phyloP scores from a whole-genome alignment of 1,140 invertebrate species.

The Triops cancriformis region DNA sequence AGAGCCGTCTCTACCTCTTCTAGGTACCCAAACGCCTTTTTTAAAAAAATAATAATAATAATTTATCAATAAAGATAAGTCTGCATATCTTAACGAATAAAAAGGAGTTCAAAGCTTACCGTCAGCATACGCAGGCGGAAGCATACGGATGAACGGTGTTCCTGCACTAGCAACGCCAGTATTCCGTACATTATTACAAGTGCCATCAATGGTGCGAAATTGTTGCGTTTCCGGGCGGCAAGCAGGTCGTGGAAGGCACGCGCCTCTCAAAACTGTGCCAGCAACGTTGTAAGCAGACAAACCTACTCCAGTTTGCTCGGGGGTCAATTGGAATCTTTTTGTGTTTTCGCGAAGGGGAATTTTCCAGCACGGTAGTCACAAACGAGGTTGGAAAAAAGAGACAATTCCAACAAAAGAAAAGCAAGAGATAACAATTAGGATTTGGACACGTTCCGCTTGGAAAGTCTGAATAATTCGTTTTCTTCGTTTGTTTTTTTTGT shows the following conservation, averaged over 20 bases:
- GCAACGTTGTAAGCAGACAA: slow-evolving; percentile 31
- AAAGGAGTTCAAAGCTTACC: slow-evolving; percentile 38
- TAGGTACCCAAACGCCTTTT: slow-evolving; percentile 16
- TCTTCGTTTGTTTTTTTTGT: not conserved
- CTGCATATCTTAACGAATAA: not conserved
- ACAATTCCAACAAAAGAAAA: not conserved
- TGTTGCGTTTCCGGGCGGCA: slow-evolving; percentile 20
- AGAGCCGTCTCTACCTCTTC: not conserved
- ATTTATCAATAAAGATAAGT: not conserved
- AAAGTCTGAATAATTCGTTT: not conserved
- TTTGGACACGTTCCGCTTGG: not conserved
- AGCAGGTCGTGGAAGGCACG: slow-evolving; percentile 26
- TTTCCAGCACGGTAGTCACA: not conserved
- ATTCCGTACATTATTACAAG: slow-evolving; percentile 52
- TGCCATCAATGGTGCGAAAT: slow-evolving; percentile 47
- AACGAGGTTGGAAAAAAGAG: not conserved
- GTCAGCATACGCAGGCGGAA: slow-evolving; percentile 52
- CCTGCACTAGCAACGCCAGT: slow-evolving; percentile 48
- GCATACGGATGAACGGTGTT: slow-evolving; percentile 44
- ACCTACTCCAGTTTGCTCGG: slow-evolving; percentile 31
- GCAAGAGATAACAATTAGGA: not conserved
- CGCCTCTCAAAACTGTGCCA: slow-evolving; percentile 30
- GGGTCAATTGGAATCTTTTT: slow-evolving; percentile 31
- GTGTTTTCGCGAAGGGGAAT: not conserved
- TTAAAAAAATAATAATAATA: not conserved